Conservation (phyloP, 2,113 vertebrate genomes). For the Misgurnus mizolepis region DNA sequence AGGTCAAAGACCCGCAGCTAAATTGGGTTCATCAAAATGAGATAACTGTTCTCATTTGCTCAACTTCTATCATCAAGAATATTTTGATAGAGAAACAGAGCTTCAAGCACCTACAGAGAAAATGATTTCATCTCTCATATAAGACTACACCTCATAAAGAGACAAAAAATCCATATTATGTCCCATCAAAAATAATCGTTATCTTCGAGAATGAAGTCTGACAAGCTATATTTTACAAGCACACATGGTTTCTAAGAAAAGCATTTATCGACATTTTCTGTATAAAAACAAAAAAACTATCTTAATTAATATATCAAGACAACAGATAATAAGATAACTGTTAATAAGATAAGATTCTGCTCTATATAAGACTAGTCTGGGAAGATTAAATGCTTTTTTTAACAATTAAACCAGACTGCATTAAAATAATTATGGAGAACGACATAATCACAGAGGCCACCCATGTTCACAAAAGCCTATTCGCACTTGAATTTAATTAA, state of each 20-base stretch:
- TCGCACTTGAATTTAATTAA: conserved; percentile 5
- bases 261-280: not conserved
- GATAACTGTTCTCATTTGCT: not conserved
- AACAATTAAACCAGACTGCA: conserved; percentile 5
- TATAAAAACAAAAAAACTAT: not conserved
- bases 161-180: not conserved
- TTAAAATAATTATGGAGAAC: not conserved
- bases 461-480: not conserved
- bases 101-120: not conserved
- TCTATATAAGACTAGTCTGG: conserved; percentile 1
- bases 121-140: not conserved
- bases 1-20: conserved; percentile 7
- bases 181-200: conserved; percentile 11
- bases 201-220: conserved; percentile 11
- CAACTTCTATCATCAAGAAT: not conserved
- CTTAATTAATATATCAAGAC: not conserved
- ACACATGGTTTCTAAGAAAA: not conserved
- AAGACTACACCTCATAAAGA: too few species aligned
- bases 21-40: not conserved
- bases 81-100: not conserved
- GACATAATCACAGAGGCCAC: conserved; percentile 5
- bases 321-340: not conserved
- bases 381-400: conserved; percentile 21
- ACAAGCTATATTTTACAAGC: conserved; percentile 10
- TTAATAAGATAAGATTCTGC: not conserved